phyloP scores from a whole-genome alignment of 2,888 invertebrate genomes.

The Sminthurinus aureus region DNA sequence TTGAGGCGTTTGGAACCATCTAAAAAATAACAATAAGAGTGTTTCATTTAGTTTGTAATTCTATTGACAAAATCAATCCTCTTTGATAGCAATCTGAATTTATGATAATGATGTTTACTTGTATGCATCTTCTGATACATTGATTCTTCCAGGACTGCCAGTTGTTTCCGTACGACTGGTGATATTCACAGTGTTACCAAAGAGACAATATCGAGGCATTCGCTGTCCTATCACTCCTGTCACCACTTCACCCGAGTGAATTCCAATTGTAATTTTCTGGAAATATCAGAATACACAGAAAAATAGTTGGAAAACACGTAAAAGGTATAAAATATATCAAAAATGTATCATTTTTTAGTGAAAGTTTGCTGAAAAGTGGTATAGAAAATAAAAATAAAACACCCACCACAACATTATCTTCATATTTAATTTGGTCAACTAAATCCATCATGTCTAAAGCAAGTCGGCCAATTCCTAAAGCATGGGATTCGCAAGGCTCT shows the following conservation, averaged over 20 bases:
- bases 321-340: no score
- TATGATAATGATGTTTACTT: no score
- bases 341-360: no score
- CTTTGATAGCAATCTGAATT: no score
- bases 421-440: constrained; percentile 84
- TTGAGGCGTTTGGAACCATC: constrained; percentile 64
- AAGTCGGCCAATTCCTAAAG: constrained; percentile 86
- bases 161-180: constrained; percentile 94
- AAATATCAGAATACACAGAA: constrained; percentile 60
- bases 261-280: constrained; percentile 91
- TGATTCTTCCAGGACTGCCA: constrained; percentile 85
- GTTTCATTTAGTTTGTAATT: not conserved
- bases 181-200: constrained; percentile 92
- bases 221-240: constrained; percentile 94
- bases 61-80: not conserved
- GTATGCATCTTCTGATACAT: constrained; percentile 91
- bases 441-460: constrained; percentile 97
- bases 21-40: not conserved
- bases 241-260: constrained; percentile 93
- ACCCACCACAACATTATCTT: constrained; percentile 83
- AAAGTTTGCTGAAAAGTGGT: no score
- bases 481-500: constrained; percentile 88
- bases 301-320: not conserved
- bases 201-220: constrained; percentile 92
- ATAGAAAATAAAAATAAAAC: no score